phyloP scores from a whole-genome alignment of 2,888 invertebrate genomes.

The Scaptomyza caliginosa region DNA sequence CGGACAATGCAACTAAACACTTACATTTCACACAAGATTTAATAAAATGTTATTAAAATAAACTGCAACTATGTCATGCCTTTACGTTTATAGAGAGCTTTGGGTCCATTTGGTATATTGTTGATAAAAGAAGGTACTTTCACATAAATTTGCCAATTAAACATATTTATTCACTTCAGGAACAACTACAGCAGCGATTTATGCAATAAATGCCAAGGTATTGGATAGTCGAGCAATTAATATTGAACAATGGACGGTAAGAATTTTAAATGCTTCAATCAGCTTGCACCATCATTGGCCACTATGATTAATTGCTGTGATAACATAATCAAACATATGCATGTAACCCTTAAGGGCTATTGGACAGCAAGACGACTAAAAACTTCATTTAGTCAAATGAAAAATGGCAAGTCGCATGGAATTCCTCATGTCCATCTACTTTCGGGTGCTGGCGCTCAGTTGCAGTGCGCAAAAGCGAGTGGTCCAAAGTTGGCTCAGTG shows the following conservation, averaged over 20 bases:
- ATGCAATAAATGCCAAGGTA: neutral
- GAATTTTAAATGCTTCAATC: neutral
- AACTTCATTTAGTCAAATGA: neutral
- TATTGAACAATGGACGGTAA: neutral
- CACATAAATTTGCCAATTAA: too few relatives aligned
- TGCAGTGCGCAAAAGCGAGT: slow-evolving; percentile 39
- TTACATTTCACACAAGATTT: too few relatives aligned
- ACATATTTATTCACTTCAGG: too few relatives aligned
- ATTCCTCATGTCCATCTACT: slow-evolving; percentile 42
- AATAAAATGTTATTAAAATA: too few relatives aligned
- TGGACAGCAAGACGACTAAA: neutral
- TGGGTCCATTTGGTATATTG: too few relatives aligned
- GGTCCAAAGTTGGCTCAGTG: slow-evolving; percentile 24
- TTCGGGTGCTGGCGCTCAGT: slow-evolving; percentile 54
- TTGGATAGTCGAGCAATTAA: neutral
- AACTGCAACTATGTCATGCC: too few relatives aligned
- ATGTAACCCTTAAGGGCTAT: neutral
- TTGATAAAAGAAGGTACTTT: too few relatives aligned
- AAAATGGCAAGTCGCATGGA: slow-evolving; percentile 33
- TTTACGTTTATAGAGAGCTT: too few relatives aligned
- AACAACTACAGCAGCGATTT: too few relatives aligned
- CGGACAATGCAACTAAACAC: too few relatives aligned
- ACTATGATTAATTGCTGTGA: slow-evolving; percentile 55
- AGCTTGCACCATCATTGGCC: neutral
- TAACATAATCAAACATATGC: neutral